Conservation (phyloP, 2,113 vertebrate species). For the Platysteira castanea region DNA sequence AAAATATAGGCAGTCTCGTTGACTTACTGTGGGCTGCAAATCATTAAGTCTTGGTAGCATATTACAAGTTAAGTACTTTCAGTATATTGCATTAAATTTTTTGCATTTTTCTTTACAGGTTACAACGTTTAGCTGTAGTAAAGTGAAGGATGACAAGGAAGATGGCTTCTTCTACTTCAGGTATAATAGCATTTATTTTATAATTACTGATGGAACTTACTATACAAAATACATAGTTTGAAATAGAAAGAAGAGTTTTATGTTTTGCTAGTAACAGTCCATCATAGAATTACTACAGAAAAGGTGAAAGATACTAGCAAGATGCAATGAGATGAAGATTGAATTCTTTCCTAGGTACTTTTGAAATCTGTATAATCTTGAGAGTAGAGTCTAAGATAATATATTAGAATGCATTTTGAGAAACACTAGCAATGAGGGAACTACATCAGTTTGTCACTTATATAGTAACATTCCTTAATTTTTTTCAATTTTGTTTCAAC, state of each 20-base stretch:
- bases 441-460: neutral
- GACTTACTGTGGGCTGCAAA: neutral
- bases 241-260: neutral
- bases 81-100: neutral
- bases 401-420: neutral
- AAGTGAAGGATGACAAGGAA: slow-evolving; percentile 81
- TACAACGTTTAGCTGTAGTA: slow-evolving; percentile 79
- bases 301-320: neutral
- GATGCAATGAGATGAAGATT: neutral
- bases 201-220: neutral
- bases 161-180: slow-evolving; percentile 88
- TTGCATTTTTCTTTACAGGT: slow-evolving; percentile 66
- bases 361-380: neutral
- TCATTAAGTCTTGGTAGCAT: neutral
- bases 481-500: neutral
- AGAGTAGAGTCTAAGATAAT: neutral
- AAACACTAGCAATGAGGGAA: neutral
- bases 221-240: neutral
- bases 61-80: neutral
- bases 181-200: slow-evolving; percentile 61
- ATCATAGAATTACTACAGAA: neutral
- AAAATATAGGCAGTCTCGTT: neutral
- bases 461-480: neutral
- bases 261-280: neutral
- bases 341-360: neutral